Conservation (phyloP, 2,113 vertebrate genomes). For the Plecotus auritus region DNA sequence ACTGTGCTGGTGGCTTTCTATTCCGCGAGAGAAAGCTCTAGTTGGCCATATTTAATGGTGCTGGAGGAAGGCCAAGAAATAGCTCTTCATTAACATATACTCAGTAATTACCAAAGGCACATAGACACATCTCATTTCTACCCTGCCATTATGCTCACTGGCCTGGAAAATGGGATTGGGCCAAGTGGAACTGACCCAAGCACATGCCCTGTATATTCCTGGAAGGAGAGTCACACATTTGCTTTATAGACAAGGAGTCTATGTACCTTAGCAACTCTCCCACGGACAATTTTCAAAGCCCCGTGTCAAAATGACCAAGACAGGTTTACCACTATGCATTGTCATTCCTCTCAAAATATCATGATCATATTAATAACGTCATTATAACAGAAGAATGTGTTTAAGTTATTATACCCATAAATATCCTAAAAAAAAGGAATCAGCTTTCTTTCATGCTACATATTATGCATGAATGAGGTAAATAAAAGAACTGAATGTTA, state of each 20-base stretch:
- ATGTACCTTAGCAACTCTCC: neutral
- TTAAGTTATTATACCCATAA: neutral
- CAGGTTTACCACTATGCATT: neutral
- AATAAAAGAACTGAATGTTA: neutral
- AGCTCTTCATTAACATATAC: constrained; percentile 68
- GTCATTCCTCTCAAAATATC: neutral
- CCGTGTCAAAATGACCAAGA: neutral
- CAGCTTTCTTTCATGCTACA: neutral
- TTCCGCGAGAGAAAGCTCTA: constrained; percentile 41
- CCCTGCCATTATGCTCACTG: constrained; percentile 68
- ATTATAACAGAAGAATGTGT: neutral
- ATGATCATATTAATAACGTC: neutral
- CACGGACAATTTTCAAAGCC: neutral
- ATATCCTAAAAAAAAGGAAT: neutral
- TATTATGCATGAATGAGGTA: neutral
- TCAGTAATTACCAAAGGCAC: constrained; percentile 64
- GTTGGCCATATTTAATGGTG: constrained; percentile 50
- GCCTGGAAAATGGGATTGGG: constrained; percentile 70
- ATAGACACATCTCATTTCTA: constrained; percentile 72
- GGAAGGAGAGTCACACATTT: constrained; percentile 42
- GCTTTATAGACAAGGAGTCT: neutral
- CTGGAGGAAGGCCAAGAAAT: constrained; percentile 64
- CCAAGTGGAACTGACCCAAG: constrained; percentile 66
- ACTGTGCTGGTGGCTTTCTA: neutral
- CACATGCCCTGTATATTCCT: constrained; percentile 45